Base-by-base conservation (phyloP, 2,113 vertebrate genomes). In the Corythornis cristatus region DNA sequence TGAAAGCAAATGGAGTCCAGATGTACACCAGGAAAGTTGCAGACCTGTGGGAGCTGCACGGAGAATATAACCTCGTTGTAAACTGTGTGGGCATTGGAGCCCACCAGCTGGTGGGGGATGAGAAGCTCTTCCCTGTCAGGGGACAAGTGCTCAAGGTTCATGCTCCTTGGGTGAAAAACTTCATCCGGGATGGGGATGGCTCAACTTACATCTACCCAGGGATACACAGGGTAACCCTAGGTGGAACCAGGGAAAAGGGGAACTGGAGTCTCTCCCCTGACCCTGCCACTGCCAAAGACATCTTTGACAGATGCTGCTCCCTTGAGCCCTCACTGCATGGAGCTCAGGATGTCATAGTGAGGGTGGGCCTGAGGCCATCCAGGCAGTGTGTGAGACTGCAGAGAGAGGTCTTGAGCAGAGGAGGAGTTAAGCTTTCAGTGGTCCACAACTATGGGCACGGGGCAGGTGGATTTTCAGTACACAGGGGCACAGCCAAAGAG, bases 401-500 rank as follows among this genome's bases (percentile, higher is more conserved):
- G 97, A 98, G 66, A 86, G 98, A 99, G 88, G 16, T 95, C 77
- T 83, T 98, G 56, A 76, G 67, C 58, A 81, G 89, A 35, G 93
- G 70, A 25, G 97, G 86, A 12, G 66, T 61, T 31, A 89, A 53
- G 14, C 97, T 99, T 26, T 96, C 31, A 0, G 97, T 99, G 75
- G 98, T 99, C 19, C 99, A 99, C 91, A 98, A 99, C 97, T 99
- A 99, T 0, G 99, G 99, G 25, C 99, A 99, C 0, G 98, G 98
- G 4, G 91, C 97, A 7, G 98, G 97, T 65, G 99, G 99, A 5
- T 96, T 99, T 81, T 98, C 97, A 0, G 65, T 99, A 45, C 98
- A 99, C 95, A 98, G 98, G 98, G 99, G 99, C 12, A 98, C 98
- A 2, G 99, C 98, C 17, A 90, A 98, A 35, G 98, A 98, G 16